Conservation (phyloP, 2,797 vertebrate genomes). For the Ateles fusciceps region DNA sequence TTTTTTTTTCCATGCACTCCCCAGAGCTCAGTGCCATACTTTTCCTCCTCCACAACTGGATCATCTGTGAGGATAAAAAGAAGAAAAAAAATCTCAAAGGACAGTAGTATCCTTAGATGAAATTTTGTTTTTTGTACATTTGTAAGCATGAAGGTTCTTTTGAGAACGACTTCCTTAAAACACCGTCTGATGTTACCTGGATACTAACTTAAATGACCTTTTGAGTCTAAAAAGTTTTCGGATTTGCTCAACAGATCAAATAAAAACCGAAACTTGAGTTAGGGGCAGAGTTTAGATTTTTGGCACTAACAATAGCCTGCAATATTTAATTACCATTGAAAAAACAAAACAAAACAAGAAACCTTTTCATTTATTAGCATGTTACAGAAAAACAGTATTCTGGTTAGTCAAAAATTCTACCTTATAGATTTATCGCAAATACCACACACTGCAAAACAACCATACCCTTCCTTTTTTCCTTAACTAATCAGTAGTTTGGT, state of each 20-base stretch:
- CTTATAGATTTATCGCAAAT: not conserved
- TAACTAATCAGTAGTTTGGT: not conserved
- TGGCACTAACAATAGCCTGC: not conserved
- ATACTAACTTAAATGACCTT: not conserved
- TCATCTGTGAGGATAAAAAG: not conserved
- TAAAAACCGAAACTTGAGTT: not conserved
- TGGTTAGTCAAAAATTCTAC: not conserved
- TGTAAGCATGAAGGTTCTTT: conserved; percentile 6
- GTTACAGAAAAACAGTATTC: not conserved
- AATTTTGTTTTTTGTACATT: not conserved
- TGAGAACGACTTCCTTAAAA: conserved; percentile 21
- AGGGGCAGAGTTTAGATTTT: not conserved
- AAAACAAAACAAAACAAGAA: not conserved
- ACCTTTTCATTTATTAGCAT: not conserved
- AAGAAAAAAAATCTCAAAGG: not conserved
- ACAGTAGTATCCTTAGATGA: not conserved
- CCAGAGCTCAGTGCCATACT: not conserved
- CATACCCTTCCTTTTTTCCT: not conserved
- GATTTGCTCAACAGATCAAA: not conserved
- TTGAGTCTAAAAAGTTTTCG: not conserved
- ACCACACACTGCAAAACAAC: not conserved
- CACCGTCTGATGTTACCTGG: not conserved
- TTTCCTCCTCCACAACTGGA: conserved; percentile 8
- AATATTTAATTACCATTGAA: not conserved
- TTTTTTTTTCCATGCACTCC: not conserved